phyloP scores from a whole-genome alignment of 2,888 invertebrate genomes.

The Belgica antarctica region DNA sequence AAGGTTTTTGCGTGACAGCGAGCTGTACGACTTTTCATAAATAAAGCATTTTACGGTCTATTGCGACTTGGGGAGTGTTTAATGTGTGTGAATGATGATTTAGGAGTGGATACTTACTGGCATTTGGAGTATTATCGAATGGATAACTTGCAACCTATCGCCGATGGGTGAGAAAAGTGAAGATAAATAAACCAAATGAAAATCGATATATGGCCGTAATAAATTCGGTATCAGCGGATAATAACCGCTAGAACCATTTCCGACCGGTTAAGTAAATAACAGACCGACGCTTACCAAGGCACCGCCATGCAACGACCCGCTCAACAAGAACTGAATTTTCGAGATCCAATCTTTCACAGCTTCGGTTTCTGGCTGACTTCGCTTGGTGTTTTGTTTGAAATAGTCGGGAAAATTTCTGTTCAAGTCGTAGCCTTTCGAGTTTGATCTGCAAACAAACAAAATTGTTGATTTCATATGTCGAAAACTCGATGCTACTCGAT shows the following conservation, averaged over 20 bases:
- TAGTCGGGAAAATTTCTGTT: constrained; percentile 97
- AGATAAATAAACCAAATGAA: constrained; percentile 18
- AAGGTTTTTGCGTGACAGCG: background rate
- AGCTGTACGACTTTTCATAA: constrained; percentile 2
- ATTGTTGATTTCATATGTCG: background rate
- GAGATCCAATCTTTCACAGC: constrained; percentile 93
- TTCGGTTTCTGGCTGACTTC: constrained; percentile 90
- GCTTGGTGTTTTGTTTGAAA: constrained; percentile 83
- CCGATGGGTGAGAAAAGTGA: background rate
- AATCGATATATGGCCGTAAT: background rate
- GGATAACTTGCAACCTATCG: constrained; percentile 86
- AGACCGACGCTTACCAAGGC: constrained; percentile 58
- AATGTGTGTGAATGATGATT: background rate
- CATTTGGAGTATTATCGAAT: constrained; percentile 91
- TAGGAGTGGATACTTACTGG: constrained; percentile 67
- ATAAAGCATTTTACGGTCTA: background rate
- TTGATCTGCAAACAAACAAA: constrained; percentile 62
- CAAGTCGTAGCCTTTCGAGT: constrained; percentile 83
- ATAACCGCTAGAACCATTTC: background rate
- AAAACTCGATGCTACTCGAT: background rate
- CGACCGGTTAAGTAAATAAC: background rate
- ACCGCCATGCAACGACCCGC: constrained; percentile 92
- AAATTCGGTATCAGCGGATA: background rate
- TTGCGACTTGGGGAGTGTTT: background rate
- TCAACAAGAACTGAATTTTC: constrained; percentile 88